Conservation (phyloP, 2,888 invertebrate species). For the Aproaerema taeniolella region DNA sequence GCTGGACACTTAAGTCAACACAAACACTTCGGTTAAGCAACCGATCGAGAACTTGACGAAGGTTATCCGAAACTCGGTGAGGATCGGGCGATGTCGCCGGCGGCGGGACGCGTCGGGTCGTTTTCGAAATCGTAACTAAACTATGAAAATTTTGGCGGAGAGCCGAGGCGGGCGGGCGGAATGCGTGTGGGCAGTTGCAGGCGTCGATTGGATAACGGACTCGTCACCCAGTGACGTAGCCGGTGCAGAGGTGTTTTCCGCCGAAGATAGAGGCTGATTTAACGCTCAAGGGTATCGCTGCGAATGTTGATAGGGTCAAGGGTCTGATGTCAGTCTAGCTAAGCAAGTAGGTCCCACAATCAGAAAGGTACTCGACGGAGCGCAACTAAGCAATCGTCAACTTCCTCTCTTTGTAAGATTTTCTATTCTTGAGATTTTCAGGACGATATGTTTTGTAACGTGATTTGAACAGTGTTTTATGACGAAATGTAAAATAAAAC, state of each 20-base stretch:
- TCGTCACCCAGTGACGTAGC: conserved; percentile 59
- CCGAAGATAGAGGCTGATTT: conserved; percentile 64
- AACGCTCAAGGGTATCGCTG: conserved; percentile 22
- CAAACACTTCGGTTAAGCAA: conserved; percentile 43
- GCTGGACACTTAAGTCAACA: conserved; percentile 45
- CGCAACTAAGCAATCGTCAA: too few relatives aligned
- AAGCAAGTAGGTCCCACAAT: too few relatives aligned
- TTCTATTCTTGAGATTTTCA: too few relatives aligned
- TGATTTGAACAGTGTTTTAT: too few relatives aligned
- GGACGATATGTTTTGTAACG: too few relatives aligned
- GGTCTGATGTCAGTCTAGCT: too few relatives aligned
- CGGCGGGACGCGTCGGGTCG: conserved; percentile 77
- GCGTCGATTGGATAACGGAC: conserved; percentile 60
- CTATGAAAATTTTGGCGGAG: conserved; percentile 70
- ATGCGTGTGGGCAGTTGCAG: conserved; percentile 66
- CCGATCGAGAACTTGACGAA: conserved; percentile 61
- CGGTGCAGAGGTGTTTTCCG: conserved; percentile 75
- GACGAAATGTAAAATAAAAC: too few relatives aligned
- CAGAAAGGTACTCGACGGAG: too few relatives aligned
- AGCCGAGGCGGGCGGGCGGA: conserved; percentile 68
- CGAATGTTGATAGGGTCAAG: conserved; percentile 3
- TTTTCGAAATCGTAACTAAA: conserved; percentile 78
- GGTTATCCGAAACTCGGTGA: conserved; percentile 56
- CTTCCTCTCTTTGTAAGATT: too few relatives aligned
- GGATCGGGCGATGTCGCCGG: conserved; percentile 71